Base-by-base conservation (phyloP, 2,113 vertebrate genomes). In the Syngnathoides biaculeatus region DNA sequence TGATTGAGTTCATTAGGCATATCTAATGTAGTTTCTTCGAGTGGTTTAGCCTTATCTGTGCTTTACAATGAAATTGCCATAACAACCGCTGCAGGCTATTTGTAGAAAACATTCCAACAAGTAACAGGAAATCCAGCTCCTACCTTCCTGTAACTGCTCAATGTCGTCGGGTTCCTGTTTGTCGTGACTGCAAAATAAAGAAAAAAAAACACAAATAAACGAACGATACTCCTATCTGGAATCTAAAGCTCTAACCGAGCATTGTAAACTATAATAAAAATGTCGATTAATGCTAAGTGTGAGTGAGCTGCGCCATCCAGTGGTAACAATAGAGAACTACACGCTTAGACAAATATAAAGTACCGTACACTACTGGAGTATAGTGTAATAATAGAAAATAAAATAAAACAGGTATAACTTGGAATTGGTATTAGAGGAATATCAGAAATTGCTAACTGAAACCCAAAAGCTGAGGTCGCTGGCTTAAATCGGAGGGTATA, bases 81-180 rank as follows among this genome's bases (percentile, higher is more conserved):
- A 30, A 56, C 14, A 27, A 57, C 12, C 30, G 17, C 9, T 38
- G 9, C 12, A 39, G n/a, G 22, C 9, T 48, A 48, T 15, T 48
- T 24, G 7, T 11, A 14, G 3, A 10, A 30, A 14, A 56, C 2
- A 26, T 14, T 27, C 13, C 2, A 26, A 2, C 2, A 5, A 9
- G 14, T 9, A 39, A 5, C 4, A 50, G 4, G 45, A 52, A 65
- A 22, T 22, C 68, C 19, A 11, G 5, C 3, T 58, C 84, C 82
- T 79, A 96, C 95, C 94, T 90, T 96, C 95, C 75, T 94, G 94
- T 77, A 96, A 82, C 81, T 95, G 94, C 75, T 94, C 93, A 81
- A 93, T 93, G 78, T 96, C 95, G 57, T 95, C 95, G 45, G 88
- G 67, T 83, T 95, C 94, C 90, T 91, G 93, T 94, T 96, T 96